Conservation (phyloP, 2,797 vertebrate genomes). For the Mareca penelope region DNA sequence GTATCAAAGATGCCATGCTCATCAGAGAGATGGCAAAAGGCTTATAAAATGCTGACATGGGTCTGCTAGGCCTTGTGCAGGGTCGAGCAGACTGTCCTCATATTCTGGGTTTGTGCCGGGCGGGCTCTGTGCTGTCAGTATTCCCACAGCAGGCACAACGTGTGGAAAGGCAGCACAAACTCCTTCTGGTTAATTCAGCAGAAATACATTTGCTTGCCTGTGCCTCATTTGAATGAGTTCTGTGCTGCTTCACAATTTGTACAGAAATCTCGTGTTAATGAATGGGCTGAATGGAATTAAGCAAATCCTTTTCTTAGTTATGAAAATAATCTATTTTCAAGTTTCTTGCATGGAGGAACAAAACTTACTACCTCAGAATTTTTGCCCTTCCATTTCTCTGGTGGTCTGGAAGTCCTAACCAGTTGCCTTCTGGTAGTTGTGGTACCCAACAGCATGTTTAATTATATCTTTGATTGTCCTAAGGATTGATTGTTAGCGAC, state of each 20-base stretch:
- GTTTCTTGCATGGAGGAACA: background rate
- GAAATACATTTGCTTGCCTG: background rate
- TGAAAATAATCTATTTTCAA: background rate
- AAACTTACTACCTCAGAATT: background rate
- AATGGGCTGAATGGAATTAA: background rate
- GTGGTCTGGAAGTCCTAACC: background rate
- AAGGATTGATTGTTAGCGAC: background rate
- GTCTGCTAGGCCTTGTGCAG: background rate
- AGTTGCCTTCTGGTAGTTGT: background rate
- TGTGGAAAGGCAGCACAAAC: background rate
- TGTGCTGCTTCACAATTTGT: background rate
- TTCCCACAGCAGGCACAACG: background rate
- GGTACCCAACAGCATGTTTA: background rate
- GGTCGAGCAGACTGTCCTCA: background rate
- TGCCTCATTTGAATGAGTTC: constrained; percentile 4
- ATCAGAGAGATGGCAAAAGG: background rate
- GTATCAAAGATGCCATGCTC: background rate
- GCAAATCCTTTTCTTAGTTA: background rate
- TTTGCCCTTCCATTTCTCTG: background rate
- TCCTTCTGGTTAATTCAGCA: background rate
- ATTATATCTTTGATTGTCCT: background rate
- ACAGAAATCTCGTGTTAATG: background rate
- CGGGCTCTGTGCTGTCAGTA: background rate
- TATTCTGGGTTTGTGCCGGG: background rate
- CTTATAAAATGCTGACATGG: background rate